Conservation (phyloP, 2,113 vertebrate genomes). For the Erythrocercus mccallii region DNA sequence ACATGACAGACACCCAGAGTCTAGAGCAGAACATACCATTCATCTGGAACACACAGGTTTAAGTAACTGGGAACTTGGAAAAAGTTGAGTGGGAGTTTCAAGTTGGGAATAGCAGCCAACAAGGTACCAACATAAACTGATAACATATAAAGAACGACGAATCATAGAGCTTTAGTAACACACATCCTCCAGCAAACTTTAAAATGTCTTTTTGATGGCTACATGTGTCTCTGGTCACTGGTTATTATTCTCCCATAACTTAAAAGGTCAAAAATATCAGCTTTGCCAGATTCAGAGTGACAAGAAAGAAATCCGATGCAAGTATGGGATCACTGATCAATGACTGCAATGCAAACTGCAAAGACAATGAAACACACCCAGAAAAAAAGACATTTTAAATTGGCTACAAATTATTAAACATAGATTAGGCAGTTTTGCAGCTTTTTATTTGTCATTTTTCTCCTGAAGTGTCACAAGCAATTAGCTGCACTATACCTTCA, state of each 20-base stretch:
- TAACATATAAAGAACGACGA: conserved; percentile 70
- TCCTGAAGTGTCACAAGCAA: conserved; percentile 32
- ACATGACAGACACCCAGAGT: conserved; percentile 67
- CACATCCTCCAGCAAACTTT: conserved; percentile 62
- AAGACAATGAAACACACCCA: conserved; percentile 45
- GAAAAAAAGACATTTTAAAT: conserved; percentile 66
- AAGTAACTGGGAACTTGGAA: conserved; percentile 59
- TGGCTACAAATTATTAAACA: conserved; percentile 45
- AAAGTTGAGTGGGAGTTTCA: conserved; percentile 69
- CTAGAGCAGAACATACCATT: conserved; percentile 62
- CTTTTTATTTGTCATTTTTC: conserved; percentile 43
- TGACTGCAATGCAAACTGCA: conserved; percentile 33
- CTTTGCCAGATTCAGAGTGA: conserved; percentile 32
- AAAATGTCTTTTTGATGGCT: conserved; percentile 72
- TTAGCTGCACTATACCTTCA: conserved; percentile 43
- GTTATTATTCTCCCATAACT: conserved; percentile 50
- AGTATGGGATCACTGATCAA: conserved; percentile 44
- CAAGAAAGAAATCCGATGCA: conserved; percentile 56
- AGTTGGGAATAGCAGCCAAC: conserved; percentile 69
- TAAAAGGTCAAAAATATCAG: conserved; percentile 64
- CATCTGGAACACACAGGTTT: conserved; percentile 69
- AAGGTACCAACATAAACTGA: conserved; percentile 72
- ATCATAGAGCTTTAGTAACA: conserved; percentile 61
- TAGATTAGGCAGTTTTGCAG: conserved; percentile 35
- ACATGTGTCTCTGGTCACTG: conserved; percentile 66